Conservation (phyloP, 2,888 invertebrate genomes). For the Plagiodera versicolora region DNA sequence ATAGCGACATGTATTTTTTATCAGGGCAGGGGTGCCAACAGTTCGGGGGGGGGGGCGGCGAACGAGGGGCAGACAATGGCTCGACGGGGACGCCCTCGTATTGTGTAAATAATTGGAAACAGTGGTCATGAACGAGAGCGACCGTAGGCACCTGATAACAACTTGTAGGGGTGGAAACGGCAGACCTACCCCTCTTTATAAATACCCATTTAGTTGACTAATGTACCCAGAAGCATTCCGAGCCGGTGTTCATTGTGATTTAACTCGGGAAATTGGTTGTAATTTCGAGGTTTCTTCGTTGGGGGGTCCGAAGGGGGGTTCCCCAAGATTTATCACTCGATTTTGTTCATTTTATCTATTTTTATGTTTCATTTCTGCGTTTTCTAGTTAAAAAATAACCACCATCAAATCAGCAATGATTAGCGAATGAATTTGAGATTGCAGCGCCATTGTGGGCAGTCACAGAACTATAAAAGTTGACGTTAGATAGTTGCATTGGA, state of each 20-base stretch:
- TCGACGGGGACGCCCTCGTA: constrained; percentile 42
- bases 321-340: too few relatives aligned
- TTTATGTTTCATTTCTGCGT: too few relatives aligned
- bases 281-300: constrained; percentile 6
- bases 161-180: constrained; percentile 37
- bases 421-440: too few relatives aligned
- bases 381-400: too few relatives aligned
- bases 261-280: constrained; percentile 32
- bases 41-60: constrained; percentile 24
- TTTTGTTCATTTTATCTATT: too few relatives aligned
- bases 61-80: constrained; percentile 36
- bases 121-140: constrained; percentile 45
- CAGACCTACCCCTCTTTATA: constrained; percentile 37
- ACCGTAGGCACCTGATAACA: constrained; percentile 44
- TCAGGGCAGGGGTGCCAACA: constrained; percentile 22
- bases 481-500: too few relatives aligned
- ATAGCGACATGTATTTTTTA: constrained; percentile 33
- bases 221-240: constrained; percentile 48
- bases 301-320: not conserved
- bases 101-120: constrained; percentile 52
- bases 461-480: too few relatives aligned
- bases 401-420: too few relatives aligned
- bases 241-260: constrained; percentile 43
- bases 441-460: too few relatives aligned
- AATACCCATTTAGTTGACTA: constrained; percentile 50